Base-by-base conservation (phyloP, 2,797 vertebrate species). In the Odontamblyopus lacepedii region DNA sequence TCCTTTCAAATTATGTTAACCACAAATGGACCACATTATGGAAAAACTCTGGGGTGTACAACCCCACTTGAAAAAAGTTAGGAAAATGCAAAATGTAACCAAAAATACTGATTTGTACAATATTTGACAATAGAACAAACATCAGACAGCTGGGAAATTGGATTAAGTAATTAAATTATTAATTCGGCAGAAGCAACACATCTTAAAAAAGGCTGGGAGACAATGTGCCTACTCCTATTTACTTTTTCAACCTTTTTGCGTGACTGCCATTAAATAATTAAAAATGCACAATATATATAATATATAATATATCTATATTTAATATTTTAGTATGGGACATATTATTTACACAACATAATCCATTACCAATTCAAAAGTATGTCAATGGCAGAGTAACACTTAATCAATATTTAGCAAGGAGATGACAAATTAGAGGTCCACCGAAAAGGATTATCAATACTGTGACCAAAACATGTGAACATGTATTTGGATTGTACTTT, bases 61-160 rank as follows among this genome's bases (percentile, higher is more conserved):
- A 62, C 29, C 16, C 62, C 4, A n/a, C 19, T 41, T 41, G 5
- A 18, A 35, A 63, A 63, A 44, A 44, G n/a, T 63, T 63, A 18
- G 61, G 8, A 38, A 30, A 38, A 35, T 63, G 32, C 19, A 19
- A 38, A 63, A 63, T 63, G 30, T 35, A 7, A 38, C 5, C 3
- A 19, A 62, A 63, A 63, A 32, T 29, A 12, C 44, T 48, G 13
- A 48, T 15, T 15, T 48, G 44, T 48, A 48, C 23, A 13, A 57
- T 69, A 68, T 68, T 26, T 32, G 29, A 60, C 41, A 65, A 63
- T 68, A 51, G 27, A 68, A 23, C 19, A 73, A 67, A 23, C 53
- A 23, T 50, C 19, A 7, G 59, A 61, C 13, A 60, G 30, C 27
- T 30, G 29, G 8, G 23, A 16, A 61, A 32, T 30, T 32, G 6